Evolutionary conservation across 1,140 invertebrate genomes (phyloP).

Genomic region (Drosophila suzukii): DNA sequence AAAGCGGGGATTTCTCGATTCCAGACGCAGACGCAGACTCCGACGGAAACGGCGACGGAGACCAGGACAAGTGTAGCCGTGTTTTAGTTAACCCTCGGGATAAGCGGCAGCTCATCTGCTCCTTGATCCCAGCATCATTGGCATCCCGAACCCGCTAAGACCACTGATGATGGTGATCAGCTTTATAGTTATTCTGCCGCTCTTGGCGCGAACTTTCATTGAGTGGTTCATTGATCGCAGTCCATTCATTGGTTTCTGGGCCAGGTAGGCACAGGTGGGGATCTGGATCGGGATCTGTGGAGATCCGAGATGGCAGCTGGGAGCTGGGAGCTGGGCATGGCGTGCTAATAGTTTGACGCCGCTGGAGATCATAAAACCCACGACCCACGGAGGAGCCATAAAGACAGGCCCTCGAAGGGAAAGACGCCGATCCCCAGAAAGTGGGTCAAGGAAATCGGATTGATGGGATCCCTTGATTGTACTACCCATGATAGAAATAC

Average conservation of each 20-base stretch:
- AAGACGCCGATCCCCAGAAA: background rate
- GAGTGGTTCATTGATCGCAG: slow-evolving; percentile 34
- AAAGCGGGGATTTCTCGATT: slow-evolving; percentile 38
- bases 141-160: background rate
- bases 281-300: background rate
- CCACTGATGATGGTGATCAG: slow-evolving; percentile 4
- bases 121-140: slow-evolving; percentile 3
- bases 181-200: slow-evolving; percentile 4
- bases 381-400: slow-evolving; percentile 1
- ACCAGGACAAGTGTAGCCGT: slow-evolving; percentile 38
- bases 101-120: slow-evolving; percentile 29
- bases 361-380: slow-evolving; percentile 35
- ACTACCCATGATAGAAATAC: no score
- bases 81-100: slow-evolving; percentile 44
- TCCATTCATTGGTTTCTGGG: slow-evolving; percentile 19
- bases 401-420: background rate
- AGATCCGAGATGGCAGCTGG: background rate
- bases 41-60: background rate
- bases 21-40: no score
- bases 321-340: background rate
- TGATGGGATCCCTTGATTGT: background rate
- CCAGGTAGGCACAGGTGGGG: slow-evolving; percentile 20
- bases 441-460: background rate
- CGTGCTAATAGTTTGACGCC: slow-evolving; percentile 62
- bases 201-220: slow-evolving; percentile 39